Conservation (phyloP, 2,797 vertebrate species). For the Sebastes ruberrimus region DNA sequence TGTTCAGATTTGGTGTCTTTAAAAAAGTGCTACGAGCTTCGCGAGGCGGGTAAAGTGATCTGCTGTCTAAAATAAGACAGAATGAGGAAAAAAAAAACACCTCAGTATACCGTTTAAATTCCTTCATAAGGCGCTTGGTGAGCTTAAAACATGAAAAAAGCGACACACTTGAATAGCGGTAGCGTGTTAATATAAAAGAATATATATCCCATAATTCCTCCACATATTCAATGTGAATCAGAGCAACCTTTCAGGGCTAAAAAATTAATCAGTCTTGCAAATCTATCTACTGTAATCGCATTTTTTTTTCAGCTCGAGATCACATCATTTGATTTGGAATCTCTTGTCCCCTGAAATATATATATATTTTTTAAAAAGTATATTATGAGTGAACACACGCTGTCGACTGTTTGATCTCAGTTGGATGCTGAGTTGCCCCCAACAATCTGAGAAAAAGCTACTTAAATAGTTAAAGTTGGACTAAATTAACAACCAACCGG, state of each 20-base stretch:
- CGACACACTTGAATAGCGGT: slow-evolving; percentile 34
- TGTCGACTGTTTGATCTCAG: slow-evolving; percentile 1
- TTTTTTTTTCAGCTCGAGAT: slow-evolving; percentile 41
- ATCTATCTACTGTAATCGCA: slow-evolving; percentile 32
- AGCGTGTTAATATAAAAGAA: slow-evolving; percentile 69
- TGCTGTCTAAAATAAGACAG: slow-evolving; percentile 59
- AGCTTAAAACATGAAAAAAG: slow-evolving; percentile 56
- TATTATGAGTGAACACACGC: not conserved
- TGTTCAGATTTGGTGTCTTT: slow-evolving; percentile 68
- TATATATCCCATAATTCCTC: slow-evolving; percentile 66
- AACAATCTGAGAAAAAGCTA: not conserved
- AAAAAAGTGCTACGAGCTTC: slow-evolving; percentile 75
- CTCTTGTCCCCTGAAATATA: slow-evolving; percentile 68
- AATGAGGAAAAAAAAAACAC: slow-evolving; percentile 25
- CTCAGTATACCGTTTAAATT: slow-evolving; percentile 39
- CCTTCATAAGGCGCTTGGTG: slow-evolving; percentile 79
- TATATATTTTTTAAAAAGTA: slow-evolving; percentile 12
- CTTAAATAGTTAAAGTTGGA: slow-evolving; percentile 22
- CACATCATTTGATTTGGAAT: slow-evolving; percentile 49
- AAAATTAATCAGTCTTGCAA: slow-evolving; percentile 44
- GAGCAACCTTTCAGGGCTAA: slow-evolving; percentile 73
- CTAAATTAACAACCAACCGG: not conserved
- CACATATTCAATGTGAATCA: slow-evolving; percentile 82
- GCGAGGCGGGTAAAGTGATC: slow-evolving; percentile 65
- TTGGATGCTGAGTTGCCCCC: not conserved